phyloP scores from a whole-genome alignment of 2,888 invertebrate species.

The Hirudinaria manillensis region DNA sequence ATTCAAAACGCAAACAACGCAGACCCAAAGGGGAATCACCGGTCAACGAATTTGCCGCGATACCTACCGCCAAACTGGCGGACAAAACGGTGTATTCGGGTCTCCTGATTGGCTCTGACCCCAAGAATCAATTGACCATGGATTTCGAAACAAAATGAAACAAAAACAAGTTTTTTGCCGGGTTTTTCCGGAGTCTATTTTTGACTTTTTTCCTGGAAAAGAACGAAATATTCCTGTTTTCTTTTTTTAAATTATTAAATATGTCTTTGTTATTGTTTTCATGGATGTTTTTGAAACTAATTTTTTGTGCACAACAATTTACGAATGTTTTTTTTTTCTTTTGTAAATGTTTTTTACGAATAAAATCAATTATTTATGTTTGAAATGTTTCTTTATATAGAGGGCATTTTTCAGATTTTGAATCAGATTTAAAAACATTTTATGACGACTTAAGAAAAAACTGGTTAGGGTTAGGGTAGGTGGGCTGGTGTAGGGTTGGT shows the following conservation, averaged over 20 bases:
- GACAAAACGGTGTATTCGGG: conserved; percentile 25
- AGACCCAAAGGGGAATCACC: not conserved
- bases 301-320: not conserved
- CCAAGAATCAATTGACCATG: conserved; percentile 22
- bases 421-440: no score
- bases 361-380: not conserved
- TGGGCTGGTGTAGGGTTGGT: no score
- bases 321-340: not conserved
- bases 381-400: not conserved
- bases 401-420: no score
- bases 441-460: no score
- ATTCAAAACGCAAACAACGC: not conserved
- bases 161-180: not conserved
- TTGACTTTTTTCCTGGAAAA: not conserved
- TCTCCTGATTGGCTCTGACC: conserved; percentile 24
- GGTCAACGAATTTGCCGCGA: not conserved
- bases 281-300: not conserved
- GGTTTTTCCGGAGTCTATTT: not conserved
- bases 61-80: not conserved
- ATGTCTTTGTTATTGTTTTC: not conserved
- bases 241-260: not conserved
- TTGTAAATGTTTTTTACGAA: not conserved
- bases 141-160: conserved; percentile 20
- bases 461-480: no score
- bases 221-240: not conserved